phyloP scores from a whole-genome alignment of 2,888 invertebrate genomes.

The Epinotia ramella region DNA sequence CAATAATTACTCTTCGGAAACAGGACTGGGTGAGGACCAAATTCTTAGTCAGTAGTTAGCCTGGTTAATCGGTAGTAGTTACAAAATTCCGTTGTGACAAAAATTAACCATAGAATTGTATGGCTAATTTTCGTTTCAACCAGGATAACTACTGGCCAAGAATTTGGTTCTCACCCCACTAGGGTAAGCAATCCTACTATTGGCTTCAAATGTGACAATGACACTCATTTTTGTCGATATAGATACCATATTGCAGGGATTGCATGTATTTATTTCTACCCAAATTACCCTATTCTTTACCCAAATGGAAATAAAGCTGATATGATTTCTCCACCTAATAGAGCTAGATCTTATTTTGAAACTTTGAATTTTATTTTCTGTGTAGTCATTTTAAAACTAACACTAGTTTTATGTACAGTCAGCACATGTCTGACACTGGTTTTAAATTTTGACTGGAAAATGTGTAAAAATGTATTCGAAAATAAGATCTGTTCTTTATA shows the following conservation, averaged over 20 bases:
- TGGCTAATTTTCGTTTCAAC: no score
- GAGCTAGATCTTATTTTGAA: conserved; percentile 30
- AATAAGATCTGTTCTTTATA: conserved; percentile 31
- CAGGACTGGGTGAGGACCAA: no score
- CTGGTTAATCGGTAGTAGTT: no score
- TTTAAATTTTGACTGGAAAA: conserved; percentile 25
- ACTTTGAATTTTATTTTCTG: neutral
- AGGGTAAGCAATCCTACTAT: neutral
- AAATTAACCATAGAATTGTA: no score
- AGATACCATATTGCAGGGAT: neutral
- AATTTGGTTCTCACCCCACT: no score
- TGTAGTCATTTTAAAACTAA: neutral
- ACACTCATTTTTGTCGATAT: neutral
- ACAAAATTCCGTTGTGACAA: no score
- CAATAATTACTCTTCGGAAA: neutral
- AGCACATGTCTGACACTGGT: conserved; percentile 9
- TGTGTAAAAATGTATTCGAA: conserved; percentile 13
- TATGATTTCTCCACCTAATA: neutral
- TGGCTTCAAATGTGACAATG: neutral
- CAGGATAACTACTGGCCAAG: no score
- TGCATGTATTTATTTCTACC: no score
- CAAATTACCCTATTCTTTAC: no score
- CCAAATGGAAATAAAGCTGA: neutral
- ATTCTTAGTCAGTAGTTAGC: no score
- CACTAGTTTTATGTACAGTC: conserved; percentile 9